phyloP scores from a whole-genome alignment of 2,113 vertebrate genomes.

The Oncorhynchus nerka region DNA sequence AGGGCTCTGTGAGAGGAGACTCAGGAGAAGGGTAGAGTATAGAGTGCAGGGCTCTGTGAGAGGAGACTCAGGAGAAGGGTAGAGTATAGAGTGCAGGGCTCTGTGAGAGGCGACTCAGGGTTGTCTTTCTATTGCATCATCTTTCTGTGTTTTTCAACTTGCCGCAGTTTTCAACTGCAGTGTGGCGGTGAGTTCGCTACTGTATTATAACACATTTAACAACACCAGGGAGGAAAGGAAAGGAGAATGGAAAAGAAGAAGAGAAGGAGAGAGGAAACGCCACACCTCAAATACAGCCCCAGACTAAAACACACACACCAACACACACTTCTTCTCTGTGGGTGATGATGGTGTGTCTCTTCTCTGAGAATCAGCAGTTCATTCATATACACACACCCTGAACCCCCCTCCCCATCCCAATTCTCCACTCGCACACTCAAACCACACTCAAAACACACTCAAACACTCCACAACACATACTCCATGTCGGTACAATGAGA shows the following conservation, averaged over 20 bases:
- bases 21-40: conserved; percentile 10
- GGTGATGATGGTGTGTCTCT: too few relatives aligned
- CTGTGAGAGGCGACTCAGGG: conserved; percentile 55
- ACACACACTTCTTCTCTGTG: too few relatives aligned
- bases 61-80: conserved; percentile 35
- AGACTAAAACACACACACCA: background rate
- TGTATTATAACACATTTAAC: background rate
- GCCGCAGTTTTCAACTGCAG: conserved; percentile 78
- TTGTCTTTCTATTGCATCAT: conserved; percentile 78
- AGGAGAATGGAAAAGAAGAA: background rate
- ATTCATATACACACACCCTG: too few relatives aligned
- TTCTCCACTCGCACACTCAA: background rate
- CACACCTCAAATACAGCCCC: too few relatives aligned
- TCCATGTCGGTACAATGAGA: background rate
- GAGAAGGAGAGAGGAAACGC: background rate
- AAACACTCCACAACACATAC: background rate
- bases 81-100: background rate
- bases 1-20: conserved; percentile 44
- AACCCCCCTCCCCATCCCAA: background rate
- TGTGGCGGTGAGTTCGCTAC: conserved; percentile 54
- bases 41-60: conserved; percentile 27
- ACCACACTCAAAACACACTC: background rate
- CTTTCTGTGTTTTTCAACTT: conserved; percentile 64
- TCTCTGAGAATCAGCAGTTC: too few relatives aligned
- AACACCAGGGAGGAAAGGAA: conserved; percentile 6